Conservation (phyloP, 2,113 vertebrate species). For the Nothoprocta pentlandii region DNA sequence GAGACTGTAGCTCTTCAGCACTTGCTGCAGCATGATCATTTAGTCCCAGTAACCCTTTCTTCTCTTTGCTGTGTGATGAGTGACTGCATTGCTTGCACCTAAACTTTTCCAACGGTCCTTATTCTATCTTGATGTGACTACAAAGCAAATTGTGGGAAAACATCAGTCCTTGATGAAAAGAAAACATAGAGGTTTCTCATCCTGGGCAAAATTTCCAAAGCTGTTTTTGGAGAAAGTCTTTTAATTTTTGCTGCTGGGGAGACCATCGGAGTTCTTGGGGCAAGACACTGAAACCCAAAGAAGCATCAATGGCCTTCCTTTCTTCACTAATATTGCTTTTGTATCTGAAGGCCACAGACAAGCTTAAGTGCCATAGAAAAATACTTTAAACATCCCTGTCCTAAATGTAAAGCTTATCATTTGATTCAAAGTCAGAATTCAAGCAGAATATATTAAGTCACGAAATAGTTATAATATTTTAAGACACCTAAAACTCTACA, state of each 20-base stretch:
- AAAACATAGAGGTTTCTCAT: not conserved
- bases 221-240: not conserved
- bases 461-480: not conserved
- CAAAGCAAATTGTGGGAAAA: not conserved
- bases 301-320: not conserved
- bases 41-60: not conserved
- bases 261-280: not conserved
- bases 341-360: not conserved
- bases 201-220: not conserved
- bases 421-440: not conserved
- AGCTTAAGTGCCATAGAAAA: not conserved
- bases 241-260: accelerated
- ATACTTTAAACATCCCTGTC: not conserved
- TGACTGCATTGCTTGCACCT: not conserved
- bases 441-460: not conserved
- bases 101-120: not conserved
- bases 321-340: not conserved
- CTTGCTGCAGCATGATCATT: accelerated
- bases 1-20: not conserved
- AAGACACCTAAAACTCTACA: not conserved
- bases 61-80: not conserved
- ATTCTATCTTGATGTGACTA: not conserved
- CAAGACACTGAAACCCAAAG: not conserved
- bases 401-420: not conserved
- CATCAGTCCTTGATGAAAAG: not conserved